Evolutionary conservation across 2,113 vertebrate species (phyloP), one percentile per base, ranked within the genome.

Genomic region (Pycnonotus jocosus): DNA sequence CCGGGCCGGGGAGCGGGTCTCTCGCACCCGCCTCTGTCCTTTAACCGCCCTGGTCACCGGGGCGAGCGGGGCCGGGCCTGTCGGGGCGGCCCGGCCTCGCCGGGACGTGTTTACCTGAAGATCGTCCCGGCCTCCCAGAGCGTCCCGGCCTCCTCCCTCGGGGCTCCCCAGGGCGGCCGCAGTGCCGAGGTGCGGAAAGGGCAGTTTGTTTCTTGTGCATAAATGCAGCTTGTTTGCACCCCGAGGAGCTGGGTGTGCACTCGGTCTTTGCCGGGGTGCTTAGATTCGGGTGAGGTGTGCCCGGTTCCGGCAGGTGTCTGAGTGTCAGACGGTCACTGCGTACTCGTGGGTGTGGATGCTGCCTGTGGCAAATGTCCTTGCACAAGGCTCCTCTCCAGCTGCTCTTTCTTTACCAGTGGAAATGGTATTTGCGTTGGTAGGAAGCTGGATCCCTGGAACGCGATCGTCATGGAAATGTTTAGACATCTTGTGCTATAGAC

Each of bases 321-420:
- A 5, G 2, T 4, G 4, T 10, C 65, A 4, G 28, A 0, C 2
- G 2, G 15, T 21, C 38, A 1, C 7, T 9, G 54, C 1, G 3
- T 7, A 0, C 12, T 10, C 13, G 0, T 5, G 15, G 23, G 18
- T 7, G 7, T 8, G 17, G 6, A 2, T 7, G 66, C 37, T 37
- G 47, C 3, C 35, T 4, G 1, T 13, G 69, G 60, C 10, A 11
- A 4, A 4, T 3, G 54, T 4, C 69, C 69, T 70, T 66, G 53
- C 35, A 4, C 14, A 38, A 8, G 12, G 9, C 44, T 44, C 1
- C 24, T 37, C 22, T 48, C 23, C 44, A 8, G 48, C 30, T 44
- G 38, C 31, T 24, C 14, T 5, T 37, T 18, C n/a, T 25, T 6
- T 24, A 2, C 44, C 0, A 0, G 2, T 40, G 47, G 57, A 22